Evolutionary conservation across 64 coral and sea anemone genomes (phyloP).

Genomic region (Astreopora myriophthalma): DNA sequence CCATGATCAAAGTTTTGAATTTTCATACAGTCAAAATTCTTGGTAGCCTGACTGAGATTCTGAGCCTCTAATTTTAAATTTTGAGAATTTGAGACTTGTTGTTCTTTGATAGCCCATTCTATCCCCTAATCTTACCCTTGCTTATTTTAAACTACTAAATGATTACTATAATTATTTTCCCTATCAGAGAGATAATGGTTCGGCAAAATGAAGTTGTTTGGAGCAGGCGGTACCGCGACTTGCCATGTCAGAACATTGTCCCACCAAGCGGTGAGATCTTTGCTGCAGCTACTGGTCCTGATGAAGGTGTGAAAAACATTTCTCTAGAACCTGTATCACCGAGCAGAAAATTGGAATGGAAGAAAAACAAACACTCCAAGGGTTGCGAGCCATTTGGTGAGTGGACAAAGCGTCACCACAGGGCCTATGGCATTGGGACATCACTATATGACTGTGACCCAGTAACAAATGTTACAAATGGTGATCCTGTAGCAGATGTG

Average conservation of each 20-base stretch:
- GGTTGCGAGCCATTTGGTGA: slow-evolving; percentile 51
- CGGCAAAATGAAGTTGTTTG: slow-evolving; percentile 72
- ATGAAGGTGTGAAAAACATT: slow-evolving; percentile 73
- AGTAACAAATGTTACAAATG: slow-evolving; percentile 42
- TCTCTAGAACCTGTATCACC: slow-evolving; percentile 3
- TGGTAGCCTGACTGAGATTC: no score
- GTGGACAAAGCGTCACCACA: slow-evolving; percentile 63
- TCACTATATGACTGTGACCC: slow-evolving; percentile 89
- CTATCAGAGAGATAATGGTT: slow-evolving; percentile 68
- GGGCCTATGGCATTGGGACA: slow-evolving; percentile 85
- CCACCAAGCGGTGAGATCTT: slow-evolving; percentile 18
- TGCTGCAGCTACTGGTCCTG: slow-evolving; percentile 76
- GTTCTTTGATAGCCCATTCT: no score
- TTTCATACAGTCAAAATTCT: no score
- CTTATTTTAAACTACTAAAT: no score
- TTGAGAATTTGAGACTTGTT: no score
- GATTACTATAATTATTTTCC: neutral
- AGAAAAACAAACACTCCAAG: neutral
- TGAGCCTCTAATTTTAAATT: no score
- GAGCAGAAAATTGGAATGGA: neutral
- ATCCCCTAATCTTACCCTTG: no score
- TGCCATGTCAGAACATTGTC: slow-evolving; percentile 63
- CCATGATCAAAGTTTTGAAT: no score
- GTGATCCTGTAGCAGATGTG: slow-evolving; percentile 93
- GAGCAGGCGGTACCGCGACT: slow-evolving; percentile 49